These are phyloP conservation scores for Sebastiscus tertius DNA, from an alignment of 2,797 vertebrate species.

Conservation along the genomic window DNA sequence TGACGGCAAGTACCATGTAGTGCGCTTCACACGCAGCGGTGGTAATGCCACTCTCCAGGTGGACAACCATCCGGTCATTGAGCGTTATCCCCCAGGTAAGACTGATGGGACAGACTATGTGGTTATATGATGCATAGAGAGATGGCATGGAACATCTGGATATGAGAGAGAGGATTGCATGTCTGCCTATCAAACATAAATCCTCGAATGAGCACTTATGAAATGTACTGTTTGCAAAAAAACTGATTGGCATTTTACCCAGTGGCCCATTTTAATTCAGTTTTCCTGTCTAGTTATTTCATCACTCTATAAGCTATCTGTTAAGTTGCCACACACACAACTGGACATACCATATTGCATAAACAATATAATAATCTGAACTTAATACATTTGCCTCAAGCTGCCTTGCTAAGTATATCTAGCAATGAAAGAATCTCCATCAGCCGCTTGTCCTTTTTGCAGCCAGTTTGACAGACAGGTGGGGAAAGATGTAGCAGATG, in stretches of 20 bases:
- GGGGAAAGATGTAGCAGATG: slow-evolving; percentile 3
- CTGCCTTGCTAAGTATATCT: slow-evolving; percentile 6
- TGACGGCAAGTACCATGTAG: slow-evolving; percentile 96
- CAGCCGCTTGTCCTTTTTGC: slow-evolving; percentile 12
- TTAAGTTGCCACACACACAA: slow-evolving; percentile 50
- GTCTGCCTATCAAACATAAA: slow-evolving; percentile 47
- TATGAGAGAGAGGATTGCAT: slow-evolving; percentile 45
- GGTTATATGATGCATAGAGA: slow-evolving; percentile 7
- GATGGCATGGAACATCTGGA: slow-evolving; percentile 38
- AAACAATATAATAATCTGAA: slow-evolving; percentile 72
- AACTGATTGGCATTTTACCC: slow-evolving; percentile 46
- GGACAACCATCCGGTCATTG: slow-evolving; percentile 95
- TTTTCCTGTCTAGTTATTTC: slow-evolving; percentile 39
- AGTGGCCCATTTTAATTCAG: slow-evolving; percentile 55
- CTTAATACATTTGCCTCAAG: slow-evolving; percentile 44
- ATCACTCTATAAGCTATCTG: slow-evolving; percentile 43
- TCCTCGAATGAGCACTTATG: slow-evolving; percentile 31
- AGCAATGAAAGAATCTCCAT: slow-evolving; percentile 15
- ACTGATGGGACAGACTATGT: slow-evolving; percentile 4
- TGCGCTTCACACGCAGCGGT: slow-evolving; percentile 95
- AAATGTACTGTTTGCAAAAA: slow-evolving; percentile 52
- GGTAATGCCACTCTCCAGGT: slow-evolving; percentile 96
- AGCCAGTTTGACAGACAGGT: slow-evolving; percentile 22
- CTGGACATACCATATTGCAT: slow-evolving; percentile 48
- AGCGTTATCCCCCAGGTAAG: slow-evolving; percentile 96